These are phyloP conservation scores for Cherax quadricarinatus DNA, from an alignment of 1,140 invertebrate species.

Conservation along the genomic window DNA sequence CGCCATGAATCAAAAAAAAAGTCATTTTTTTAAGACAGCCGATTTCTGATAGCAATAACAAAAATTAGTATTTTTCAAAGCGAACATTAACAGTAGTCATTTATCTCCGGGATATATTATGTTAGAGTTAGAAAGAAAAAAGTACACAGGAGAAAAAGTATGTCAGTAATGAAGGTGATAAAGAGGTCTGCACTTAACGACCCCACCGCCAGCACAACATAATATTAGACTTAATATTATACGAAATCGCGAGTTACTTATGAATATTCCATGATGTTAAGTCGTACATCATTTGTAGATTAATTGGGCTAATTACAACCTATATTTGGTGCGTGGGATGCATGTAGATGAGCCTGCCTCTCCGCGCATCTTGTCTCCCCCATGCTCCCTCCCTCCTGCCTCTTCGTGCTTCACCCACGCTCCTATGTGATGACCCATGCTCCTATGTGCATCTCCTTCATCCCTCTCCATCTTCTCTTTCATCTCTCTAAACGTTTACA, in stretches of 20 bases:
- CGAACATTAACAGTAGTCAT: conserved; percentile 41
- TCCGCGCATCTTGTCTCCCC: conserved; percentile 1
- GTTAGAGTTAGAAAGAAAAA: conserved; percentile 26
- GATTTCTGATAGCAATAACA: conserved; percentile 47
- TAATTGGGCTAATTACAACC: conserved; percentile 71
- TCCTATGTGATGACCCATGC: too few relatives aligned
- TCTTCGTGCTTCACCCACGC: too few relatives aligned
- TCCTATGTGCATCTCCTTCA: too few relatives aligned
- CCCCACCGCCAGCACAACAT: conserved; percentile 32
- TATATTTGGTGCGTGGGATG: conserved; percentile 65
- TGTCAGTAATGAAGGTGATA: not conserved
- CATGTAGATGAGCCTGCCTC: conserved; percentile 48
- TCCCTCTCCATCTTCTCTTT: too few relatives aligned
- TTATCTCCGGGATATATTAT: conserved; percentile 56
- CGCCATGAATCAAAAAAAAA: too few relatives aligned
- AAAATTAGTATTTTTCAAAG: conserved; percentile 5
- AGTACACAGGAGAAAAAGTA: not conserved
- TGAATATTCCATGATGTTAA: conserved; percentile 68
- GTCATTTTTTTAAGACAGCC: not conserved
- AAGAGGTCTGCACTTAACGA: conserved; percentile 29
- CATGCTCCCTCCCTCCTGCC: too few relatives aligned
- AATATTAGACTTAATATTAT: conserved; percentile 64
- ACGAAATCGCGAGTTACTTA: conserved; percentile 64
- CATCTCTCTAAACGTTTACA: too few relatives aligned
- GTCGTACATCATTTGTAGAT: conserved; percentile 69